Evolutionary conservation across 2,888 invertebrate species (phyloP).

Genomic region (Exephanes ischioxanthus): DNA sequence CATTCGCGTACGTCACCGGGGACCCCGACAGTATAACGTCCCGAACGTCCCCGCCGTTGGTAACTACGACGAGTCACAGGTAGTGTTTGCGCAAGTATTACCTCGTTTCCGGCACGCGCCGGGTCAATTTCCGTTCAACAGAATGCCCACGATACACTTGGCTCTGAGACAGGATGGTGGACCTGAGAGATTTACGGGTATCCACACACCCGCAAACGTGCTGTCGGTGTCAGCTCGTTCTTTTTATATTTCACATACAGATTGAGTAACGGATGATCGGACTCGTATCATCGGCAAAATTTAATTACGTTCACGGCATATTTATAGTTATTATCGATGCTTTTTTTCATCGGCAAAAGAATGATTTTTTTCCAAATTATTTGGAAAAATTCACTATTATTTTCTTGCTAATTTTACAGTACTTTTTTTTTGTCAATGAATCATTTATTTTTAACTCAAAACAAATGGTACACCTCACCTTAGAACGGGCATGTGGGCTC

Average conservation of each 20-base stretch:
- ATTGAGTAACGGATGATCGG: background rate
- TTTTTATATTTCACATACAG: background rate
- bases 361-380: background rate
- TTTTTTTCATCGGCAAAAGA: background rate
- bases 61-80: slow-evolving; percentile 18
- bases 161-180: slow-evolving; percentile 21
- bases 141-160: slow-evolving; percentile 44
- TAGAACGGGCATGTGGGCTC: too few species aligned
- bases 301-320: background rate
- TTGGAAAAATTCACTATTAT: too few species aligned
- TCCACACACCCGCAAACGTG: background rate
- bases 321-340: background rate
- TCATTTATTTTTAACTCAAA: too few species aligned
- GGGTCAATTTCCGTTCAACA: slow-evolving; percentile 59
- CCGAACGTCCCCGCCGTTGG: background rate
- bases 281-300: background rate
- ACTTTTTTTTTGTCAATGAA: too few species aligned
- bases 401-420: too few species aligned
- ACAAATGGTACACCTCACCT: too few species aligned
- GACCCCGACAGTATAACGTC: slow-evolving; percentile 18
- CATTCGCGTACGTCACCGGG: slow-evolving; percentile 23
- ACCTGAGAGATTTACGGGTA: slow-evolving; percentile 10
- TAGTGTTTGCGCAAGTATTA: slow-evolving; percentile 52
- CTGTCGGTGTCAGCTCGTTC: background rate
- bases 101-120: slow-evolving; percentile 53